phyloP scores from a whole-genome alignment of 2,113 vertebrate species.

The Guaruba guarouba region DNA sequence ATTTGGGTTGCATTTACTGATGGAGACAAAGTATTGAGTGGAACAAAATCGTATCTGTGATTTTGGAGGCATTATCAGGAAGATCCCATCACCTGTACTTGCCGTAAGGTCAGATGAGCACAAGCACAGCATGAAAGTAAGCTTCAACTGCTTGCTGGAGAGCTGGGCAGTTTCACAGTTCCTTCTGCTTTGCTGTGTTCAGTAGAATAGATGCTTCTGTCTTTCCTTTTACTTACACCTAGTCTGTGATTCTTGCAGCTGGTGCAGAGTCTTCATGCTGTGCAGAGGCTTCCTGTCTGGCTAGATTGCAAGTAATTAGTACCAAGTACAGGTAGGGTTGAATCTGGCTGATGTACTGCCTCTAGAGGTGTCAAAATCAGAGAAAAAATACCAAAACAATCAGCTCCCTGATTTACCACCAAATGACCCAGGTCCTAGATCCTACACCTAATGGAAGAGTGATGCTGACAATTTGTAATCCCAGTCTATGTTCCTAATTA shows the following conservation, averaged over 20 bases:
- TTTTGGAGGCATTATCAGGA: not conserved
- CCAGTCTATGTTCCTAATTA: not conserved
- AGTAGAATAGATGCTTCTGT: not conserved
- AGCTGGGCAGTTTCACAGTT: not conserved
- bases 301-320: not conserved
- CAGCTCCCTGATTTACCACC: not conserved
- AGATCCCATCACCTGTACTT: not conserved
- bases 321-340: not conserved
- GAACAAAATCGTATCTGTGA: not conserved
- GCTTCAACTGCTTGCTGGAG: not conserved
- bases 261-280: not conserved
- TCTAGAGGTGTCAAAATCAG: not conserved
- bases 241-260: not conserved
- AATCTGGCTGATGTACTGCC: not conserved
- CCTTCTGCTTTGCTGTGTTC: not conserved
- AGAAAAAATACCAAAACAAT: not conserved
- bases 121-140: not conserved
- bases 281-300: not conserved
- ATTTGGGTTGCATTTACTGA: not conserved
- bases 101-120: not conserved
- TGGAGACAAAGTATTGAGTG: not conserved
- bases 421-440: not conserved
- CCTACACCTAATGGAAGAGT: not conserved
- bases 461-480: not conserved
- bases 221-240: not conserved